Conservation (phyloP, 2,888 invertebrate species). For the Oligia latruncula region DNA sequence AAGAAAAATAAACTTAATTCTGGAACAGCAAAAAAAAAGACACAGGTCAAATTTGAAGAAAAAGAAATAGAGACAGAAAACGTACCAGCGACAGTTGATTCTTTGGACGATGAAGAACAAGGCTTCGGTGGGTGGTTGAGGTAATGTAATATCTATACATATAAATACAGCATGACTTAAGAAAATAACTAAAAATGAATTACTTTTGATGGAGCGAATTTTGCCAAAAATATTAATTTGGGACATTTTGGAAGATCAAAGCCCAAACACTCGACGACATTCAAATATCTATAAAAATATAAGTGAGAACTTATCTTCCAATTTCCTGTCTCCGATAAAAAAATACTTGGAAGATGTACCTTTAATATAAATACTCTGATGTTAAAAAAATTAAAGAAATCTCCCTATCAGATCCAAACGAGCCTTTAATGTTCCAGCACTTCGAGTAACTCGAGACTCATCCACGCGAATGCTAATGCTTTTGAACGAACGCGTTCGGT, state of each 20-base stretch:
- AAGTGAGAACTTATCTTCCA: background rate
- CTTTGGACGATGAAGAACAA: slow-evolving; percentile 84
- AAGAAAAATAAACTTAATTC: slow-evolving; percentile 80
- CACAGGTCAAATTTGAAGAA: slow-evolving; percentile 67
- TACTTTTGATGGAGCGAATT: background rate
- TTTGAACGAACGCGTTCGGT: slow-evolving; percentile 60
- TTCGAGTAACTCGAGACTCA: slow-evolving; percentile 57
- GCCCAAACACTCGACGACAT: background rate
- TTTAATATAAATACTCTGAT: slow-evolving; percentile 36
- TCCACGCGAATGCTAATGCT: slow-evolving; percentile 59
- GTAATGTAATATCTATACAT: slow-evolving; percentile 65
- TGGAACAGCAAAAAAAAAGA: slow-evolving; percentile 70
- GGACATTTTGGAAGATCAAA: background rate
- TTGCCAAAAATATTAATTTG: background rate
- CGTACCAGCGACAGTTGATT: slow-evolving; percentile 65
- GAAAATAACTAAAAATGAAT: background rate
- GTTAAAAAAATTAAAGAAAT: slow-evolving; percentile 58
- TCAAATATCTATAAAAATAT: slow-evolving; percentile 1
- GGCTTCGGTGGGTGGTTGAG: slow-evolving; percentile 87
- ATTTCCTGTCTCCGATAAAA: slow-evolving; percentile 26
- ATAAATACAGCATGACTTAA: background rate
- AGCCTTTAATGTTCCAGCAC: slow-evolving; percentile 60
- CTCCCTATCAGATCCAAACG: slow-evolving; percentile 53
- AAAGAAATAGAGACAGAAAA: slow-evolving; percentile 66
- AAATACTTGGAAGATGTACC: slow-evolving; percentile 28